A percentile compares a stretch with the other conserved stretches of the same genome.
Conservation (phyloP, 2,797 vertebrate species). For the Telmatherina bonti region DNA sequence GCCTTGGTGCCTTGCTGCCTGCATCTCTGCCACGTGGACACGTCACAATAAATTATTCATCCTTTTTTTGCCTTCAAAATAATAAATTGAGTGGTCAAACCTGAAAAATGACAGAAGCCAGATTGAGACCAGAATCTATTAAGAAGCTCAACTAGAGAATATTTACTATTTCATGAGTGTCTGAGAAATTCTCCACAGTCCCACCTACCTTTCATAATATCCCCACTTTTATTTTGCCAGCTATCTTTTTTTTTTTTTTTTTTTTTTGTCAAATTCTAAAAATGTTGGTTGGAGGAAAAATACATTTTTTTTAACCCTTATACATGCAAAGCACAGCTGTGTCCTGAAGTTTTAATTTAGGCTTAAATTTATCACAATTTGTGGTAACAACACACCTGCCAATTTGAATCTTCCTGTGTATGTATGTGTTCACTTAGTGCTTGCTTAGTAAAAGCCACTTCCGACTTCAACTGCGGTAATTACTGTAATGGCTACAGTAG, state of each 20-base stretch:
- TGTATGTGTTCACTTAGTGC: constrained; percentile 18
- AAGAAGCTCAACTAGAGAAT: neutral
- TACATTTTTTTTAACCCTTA: neutral
- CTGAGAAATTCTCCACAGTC: neutral
- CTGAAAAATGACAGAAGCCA: constrained; percentile 27
- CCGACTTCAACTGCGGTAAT: constrained; percentile 38
- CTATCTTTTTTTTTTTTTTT: neutral
- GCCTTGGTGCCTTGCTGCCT: constrained; percentile 51
- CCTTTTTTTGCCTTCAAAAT: neutral
- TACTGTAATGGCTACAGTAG: constrained; percentile 55
- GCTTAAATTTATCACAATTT: constrained; percentile 13
- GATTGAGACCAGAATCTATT: constrained; percentile 12
- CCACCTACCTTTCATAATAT: neutral
- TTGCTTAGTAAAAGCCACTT: constrained; percentile 44
- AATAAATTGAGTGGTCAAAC: constrained; percentile 8
- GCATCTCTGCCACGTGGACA: constrained; percentile 64
- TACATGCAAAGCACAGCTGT: neutral
- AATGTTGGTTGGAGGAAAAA: neutral
- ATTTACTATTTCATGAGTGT: neutral
- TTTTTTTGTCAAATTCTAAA: neutral
- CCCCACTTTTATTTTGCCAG: neutral
- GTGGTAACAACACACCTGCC: neutral
- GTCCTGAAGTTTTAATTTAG: neutral
- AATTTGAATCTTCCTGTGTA: constrained; percentile 7
- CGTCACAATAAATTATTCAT: constrained; percentile 38